Percentiles rank a stretch among this genome's conserved stretches.
Evolutionary conservation across 2,113 vertebrate genomes (phyloP).

Genomic region (Pica pica): DNA sequence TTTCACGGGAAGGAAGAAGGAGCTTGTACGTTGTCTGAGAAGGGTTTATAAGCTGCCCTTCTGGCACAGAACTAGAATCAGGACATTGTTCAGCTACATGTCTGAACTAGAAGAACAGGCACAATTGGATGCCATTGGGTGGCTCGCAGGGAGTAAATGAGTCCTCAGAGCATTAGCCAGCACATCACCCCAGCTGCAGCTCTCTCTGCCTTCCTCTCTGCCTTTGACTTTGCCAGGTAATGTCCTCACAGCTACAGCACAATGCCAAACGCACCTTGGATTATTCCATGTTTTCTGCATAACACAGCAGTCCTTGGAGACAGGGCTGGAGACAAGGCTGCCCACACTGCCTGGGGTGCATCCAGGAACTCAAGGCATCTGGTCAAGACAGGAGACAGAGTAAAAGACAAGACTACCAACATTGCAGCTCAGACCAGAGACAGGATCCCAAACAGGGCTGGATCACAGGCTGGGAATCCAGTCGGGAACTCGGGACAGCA

Average conservation of each 20-base stretch:
- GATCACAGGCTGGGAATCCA: background rate
- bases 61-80: background rate
- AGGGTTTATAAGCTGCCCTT: slow-evolving; percentile 26
- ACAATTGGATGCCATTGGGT: background rate
- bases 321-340: background rate
- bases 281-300: background rate
- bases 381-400: background rate
- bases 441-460: background rate
- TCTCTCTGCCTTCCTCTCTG: background rate
- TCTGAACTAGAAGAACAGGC: background rate
- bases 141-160: background rate
- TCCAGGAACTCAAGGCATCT: background rate
- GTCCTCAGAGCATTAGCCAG: background rate
- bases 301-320: background rate
- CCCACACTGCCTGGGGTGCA: background rate
- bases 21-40: background rate
- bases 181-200: background rate
- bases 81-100: background rate
- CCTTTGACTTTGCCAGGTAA: background rate
- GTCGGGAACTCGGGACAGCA: background rate
- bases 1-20: background rate
- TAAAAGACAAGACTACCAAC: background rate
- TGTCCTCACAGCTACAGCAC: background rate
- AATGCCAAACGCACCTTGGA: background rate
- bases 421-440: background rate